Evolutionary conservation across 2,113 vertebrate species (phyloP).

Genomic region (Romanogobio albipinnatus): DNA sequence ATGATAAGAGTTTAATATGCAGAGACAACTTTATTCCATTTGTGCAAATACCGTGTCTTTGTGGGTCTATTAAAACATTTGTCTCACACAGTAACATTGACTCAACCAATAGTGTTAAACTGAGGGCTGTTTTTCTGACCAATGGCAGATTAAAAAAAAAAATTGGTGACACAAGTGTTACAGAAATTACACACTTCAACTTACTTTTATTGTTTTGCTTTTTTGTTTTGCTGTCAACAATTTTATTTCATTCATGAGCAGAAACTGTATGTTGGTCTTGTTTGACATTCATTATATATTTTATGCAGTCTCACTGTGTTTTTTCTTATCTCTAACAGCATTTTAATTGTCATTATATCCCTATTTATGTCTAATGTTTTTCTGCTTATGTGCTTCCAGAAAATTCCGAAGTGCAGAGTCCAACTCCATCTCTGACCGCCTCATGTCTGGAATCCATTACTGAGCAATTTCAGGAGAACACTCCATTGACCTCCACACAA

Average conservation of each 20-base stretch:
- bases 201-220: background rate
- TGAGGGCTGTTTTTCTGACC: background rate
- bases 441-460: conserved; percentile 77
- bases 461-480: conserved; percentile 77
- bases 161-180: background rate
- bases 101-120: no score
- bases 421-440: conserved; percentile 75
- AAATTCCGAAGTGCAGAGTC: conserved; percentile 72
- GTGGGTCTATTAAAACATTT: conserved; percentile 14
- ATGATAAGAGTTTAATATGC: background rate
- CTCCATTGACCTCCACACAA: conserved; percentile 54
- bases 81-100: background rate
- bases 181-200: background rate
- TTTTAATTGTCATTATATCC: background rate
- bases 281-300: background rate
- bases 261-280: background rate
- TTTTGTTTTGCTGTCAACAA: background rate
- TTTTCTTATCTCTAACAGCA: background rate
- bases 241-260: conserved; percentile 25
- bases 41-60: background rate
- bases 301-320: background rate
- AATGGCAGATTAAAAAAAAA: background rate
- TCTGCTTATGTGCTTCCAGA: conserved; percentile 68
- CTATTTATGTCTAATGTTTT: background rate
- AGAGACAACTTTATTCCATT: background rate